Evolutionary conservation across 2,888 invertebrate genomes (phyloP).

Genomic region (Subacronicta megacephala): DNA sequence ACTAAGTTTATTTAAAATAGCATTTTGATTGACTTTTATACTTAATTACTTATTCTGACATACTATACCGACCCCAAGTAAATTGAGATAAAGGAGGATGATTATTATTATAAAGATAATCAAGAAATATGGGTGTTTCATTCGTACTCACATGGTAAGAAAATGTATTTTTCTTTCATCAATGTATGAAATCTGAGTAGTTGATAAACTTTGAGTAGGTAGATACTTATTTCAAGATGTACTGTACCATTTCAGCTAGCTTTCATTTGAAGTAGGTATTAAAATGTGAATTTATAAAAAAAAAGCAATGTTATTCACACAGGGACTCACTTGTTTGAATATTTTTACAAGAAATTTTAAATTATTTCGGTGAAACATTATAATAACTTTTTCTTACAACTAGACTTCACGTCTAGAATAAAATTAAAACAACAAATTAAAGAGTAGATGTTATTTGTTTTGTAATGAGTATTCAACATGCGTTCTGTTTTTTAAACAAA

Average conservation of each 20-base stretch:
- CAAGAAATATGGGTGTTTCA: neutral
- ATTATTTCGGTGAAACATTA: neutral
- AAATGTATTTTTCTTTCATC: neutral
- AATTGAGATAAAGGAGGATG: too few species aligned
- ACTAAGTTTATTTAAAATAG: constrained; percentile 36
- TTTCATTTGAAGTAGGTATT: too few species aligned
- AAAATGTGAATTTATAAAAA: too few species aligned
- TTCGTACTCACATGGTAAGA: neutral
- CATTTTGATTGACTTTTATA: constrained; percentile 25
- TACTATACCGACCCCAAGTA: too few species aligned
- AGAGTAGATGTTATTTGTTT: constrained; percentile 6
- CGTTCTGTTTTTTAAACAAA: neutral
- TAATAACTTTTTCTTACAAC: neutral
- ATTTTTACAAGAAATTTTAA: neutral
- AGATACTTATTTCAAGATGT: constrained; percentile 25
- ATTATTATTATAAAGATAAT: neutral
- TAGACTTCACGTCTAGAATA: constrained; percentile 9
- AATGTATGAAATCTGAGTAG: constrained; percentile 16
- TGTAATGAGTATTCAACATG: constrained; percentile 19
- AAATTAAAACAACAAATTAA: neutral
- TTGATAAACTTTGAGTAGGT: constrained; percentile 10
- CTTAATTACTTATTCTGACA: neutral
- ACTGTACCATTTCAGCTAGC: constrained; percentile 1
- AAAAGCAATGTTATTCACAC: too few species aligned
- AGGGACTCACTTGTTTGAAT: neutral